Evolutionary conservation across 1,140 invertebrate species (phyloP), one percentile per base, ranked within the genome.

Genomic region (Brachionus asplanchnoidis): DNA sequence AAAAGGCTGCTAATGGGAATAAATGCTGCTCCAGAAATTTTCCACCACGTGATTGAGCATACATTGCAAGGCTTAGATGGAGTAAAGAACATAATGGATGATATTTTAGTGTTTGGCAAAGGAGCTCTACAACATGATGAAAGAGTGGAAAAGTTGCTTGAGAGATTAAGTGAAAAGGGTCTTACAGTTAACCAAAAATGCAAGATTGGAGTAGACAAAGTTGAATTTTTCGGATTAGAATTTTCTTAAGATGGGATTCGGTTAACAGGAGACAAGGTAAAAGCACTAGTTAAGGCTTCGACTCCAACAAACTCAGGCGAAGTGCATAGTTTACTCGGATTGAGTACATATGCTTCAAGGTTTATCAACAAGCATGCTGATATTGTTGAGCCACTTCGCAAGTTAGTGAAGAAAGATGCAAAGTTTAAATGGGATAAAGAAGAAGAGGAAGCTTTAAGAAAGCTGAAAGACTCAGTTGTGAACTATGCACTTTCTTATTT

Each of bases 161-260:
- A 70, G 42, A 79, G 53, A 42, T 84, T 88, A 9, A 20, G 85
- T 85, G 70, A 86, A 85, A 53, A 73, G 23, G 85, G 85, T 17
- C n/a, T 88, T 5, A 87, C 85, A 11, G 44, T 90, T 6, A 90
- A 89, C 73, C 85, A 87, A 28, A 90, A 90, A 85, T 88, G 88
- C 86, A 28, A 86, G 17, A 87, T 89, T 86, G 84, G 85, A 65
- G 80, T 86, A 40, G 77, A 56, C 70, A 85, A 86, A 84, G 83
- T 89, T 0, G 87, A 86, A 66, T 90, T 88, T 86, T 78, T 90
- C 14, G 90, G 90, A 6, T 88, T 89, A 77, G 86, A 88, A n/a
- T 86, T 85, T 32, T 83, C 28, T 77, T 75, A 28, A 86, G 85
- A 83, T 40, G 86, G 56, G 40, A 84, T 91, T n/a, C 78, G 85